A percentile compares a stretch with the other conserved stretches of the same genome.
These are phyloP conservation scores for Pipa parva DNA, from an alignment of 2,113 vertebrate genomes.

Conservation along the genomic window DNA sequence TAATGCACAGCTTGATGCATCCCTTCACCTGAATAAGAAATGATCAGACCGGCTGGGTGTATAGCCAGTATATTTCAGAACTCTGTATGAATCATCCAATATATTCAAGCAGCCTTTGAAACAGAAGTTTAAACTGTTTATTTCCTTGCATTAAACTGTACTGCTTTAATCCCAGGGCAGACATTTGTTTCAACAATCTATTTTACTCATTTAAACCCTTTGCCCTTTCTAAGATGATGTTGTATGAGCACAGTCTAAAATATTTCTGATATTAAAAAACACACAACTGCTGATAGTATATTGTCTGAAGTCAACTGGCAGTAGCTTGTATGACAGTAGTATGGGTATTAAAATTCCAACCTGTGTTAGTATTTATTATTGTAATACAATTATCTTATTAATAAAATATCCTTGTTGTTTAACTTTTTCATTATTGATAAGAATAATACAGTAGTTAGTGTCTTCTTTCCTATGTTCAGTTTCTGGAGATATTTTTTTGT, in stretches of 20 bases:
- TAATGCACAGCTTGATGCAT: conserved; percentile 21
- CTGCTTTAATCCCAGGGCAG: conserved; percentile 55
- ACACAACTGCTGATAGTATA: too few species aligned
- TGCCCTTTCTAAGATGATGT: conserved; percentile 47
- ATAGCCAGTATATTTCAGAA: too few species aligned
- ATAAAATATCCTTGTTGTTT: too few species aligned
- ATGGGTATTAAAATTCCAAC: too few species aligned
- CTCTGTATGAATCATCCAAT: conserved; percentile 46
- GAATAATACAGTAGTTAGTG: too few species aligned
- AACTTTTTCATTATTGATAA: too few species aligned
- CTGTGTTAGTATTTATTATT: too few species aligned
- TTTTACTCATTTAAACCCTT: conserved; percentile 45
- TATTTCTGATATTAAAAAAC: conserved; percentile 62
- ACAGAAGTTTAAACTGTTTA: conserved; percentile 61
- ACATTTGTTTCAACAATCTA: conserved; percentile 57
- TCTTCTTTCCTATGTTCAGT: too few species aligned
- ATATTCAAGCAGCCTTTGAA: conserved; percentile 42
- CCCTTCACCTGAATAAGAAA: neutral
- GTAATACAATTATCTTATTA: too few species aligned
- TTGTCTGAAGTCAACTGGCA: too few species aligned
- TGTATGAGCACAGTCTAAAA: conserved; percentile 47
- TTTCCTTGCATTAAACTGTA: conserved; percentile 64
- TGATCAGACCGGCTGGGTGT: neutral
- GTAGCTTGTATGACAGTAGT: too few species aligned
- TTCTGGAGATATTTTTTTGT: too few species aligned